These are phyloP conservation scores for Brachyalestes nurse DNA, from an alignment of 2,797 vertebrate genomes.

Conservation along the genomic window DNA sequence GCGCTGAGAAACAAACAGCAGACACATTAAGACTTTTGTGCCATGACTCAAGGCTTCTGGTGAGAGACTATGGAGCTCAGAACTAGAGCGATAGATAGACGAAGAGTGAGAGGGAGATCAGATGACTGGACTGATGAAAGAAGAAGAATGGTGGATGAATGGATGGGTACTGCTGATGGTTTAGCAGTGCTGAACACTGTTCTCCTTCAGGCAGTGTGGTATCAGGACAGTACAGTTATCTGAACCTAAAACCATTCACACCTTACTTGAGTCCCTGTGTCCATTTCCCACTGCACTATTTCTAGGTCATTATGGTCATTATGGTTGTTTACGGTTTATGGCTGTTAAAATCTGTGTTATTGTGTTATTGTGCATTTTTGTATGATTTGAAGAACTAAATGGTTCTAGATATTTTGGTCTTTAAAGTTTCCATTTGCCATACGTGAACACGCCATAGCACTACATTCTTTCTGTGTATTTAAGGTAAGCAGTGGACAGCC, in stretches of 20 bases:
- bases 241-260: neutral
- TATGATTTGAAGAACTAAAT: no score
- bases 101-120: neutral
- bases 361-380: no score
- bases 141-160: slow-evolving; percentile 35
- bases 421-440: no score
- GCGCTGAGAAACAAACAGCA: slow-evolving; percentile 41
- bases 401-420: no score
- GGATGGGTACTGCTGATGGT: neutral
- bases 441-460: no score
- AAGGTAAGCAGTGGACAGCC: no score
- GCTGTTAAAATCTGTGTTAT: no score
- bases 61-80: slow-evolving; percentile 17
- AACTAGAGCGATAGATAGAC: slow-evolving; percentile 7
- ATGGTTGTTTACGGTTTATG: no score
- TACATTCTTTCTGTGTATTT: no score
- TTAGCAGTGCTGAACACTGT: neutral
- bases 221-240: no score
- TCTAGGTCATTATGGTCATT: no score
- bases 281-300: neutral
- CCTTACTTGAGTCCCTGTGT: neutral
- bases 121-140: neutral
- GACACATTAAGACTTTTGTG: slow-evolving; percentile 30
- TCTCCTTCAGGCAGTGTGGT: neutral
- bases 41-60: slow-evolving; percentile 39